Evolutionary conservation across 2,113 vertebrate species (phyloP), one percentile per base, ranked within the genome.

Genomic region (Entomyzon cyanotis): DNA sequence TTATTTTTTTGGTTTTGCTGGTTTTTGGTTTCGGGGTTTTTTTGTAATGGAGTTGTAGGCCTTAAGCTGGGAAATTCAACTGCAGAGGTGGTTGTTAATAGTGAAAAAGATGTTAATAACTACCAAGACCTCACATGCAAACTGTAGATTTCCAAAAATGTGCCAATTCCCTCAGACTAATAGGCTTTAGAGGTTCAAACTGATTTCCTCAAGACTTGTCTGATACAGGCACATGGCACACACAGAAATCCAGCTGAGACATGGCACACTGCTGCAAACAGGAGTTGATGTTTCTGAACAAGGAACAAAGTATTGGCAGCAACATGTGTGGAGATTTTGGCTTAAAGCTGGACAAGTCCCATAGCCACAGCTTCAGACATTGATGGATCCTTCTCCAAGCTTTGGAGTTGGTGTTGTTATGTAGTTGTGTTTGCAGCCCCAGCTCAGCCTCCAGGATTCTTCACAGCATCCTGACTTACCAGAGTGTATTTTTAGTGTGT

Each of bases 241-340:
- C 35, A 6, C 53, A 12, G 10, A 20, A 55, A 22, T 7, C 41
- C 30, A 30, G 33, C 30, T 5, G 84, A 31, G 64, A 15, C 15
- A 1, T 17, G 53, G 68, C 68, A 15, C 39, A 1, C 0, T 19
- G 12, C 53, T 50, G 63, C 50, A 18, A 11, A 33, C 9, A 0
- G 4, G 41, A 55, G 58, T 31, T 47, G 7, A 10, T 37, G 20
- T 42, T 78, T 55, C 53, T 85, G 39, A 67, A 1, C 11, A 7
- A 27, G 74, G 62, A 63, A 2, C 35, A 4, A 49, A 46, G 53
- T 7, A 3, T 19, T 20, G 64, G 46, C 62, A 83, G 74, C 20
- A 6, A 8, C 1, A 4, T 27, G 52, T 1, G 0, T 25, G 63
- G 39, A 16, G 27, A 7, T n/a, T 70, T 47, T 31, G 63, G 39